Conservation (phyloP, 2,113 vertebrate genomes). For the Alethe castanea region DNA sequence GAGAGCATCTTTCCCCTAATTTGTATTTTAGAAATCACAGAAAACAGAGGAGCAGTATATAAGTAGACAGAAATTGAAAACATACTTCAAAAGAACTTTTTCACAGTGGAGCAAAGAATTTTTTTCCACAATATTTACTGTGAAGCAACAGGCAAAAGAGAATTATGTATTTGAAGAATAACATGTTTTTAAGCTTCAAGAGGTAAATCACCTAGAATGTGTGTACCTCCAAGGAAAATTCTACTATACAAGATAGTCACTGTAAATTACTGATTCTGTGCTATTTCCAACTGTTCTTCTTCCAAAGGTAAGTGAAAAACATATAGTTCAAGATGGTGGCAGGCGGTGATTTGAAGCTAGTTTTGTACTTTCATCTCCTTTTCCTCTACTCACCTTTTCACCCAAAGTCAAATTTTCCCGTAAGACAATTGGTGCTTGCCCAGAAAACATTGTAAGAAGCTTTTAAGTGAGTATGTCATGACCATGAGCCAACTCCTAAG, state of each 20-base stretch:
- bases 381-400: background rate
- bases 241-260: background rate
- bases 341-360: background rate
- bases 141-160: background rate
- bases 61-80: background rate
- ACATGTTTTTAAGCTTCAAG: background rate
- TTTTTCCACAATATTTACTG: background rate
- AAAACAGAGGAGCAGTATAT: background rate
- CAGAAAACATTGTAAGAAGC: background rate
- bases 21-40: background rate
- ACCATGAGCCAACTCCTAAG: background rate
- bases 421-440: background rate
- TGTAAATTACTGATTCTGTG: background rate
- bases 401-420: background rate
- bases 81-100: background rate
- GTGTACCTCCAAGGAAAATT: background rate
- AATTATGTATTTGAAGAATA: background rate
- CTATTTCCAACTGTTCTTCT: background rate
- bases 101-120: rapidly evolving
- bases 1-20: background rate
- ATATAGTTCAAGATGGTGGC: background rate
- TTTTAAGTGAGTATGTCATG: background rate
- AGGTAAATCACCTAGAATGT: background rate
- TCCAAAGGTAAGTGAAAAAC: background rate
- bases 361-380: background rate